phyloP scores from a whole-genome alignment of 2,113 vertebrate species.

The Tupaia tana region DNA sequence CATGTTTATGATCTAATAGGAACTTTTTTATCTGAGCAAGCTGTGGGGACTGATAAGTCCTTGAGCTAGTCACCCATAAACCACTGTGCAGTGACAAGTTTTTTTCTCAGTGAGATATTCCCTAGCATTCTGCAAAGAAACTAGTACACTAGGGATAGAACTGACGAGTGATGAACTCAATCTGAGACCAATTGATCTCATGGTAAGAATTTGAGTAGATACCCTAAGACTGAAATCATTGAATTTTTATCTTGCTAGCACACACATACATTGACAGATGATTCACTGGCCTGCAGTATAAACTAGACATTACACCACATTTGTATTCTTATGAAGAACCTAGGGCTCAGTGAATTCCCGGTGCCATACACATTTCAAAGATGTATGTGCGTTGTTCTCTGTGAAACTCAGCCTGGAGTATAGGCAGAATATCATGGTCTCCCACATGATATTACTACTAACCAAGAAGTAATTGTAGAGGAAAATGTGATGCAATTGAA shows the following conservation, averaged over 20 bases:
- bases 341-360: neutral
- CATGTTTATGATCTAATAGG: neutral
- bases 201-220: slow-evolving; percentile 1
- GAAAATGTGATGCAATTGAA: neutral
- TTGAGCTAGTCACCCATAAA: neutral
- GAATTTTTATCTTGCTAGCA: slow-evolving; percentile 50
- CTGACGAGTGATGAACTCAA: slow-evolving; percentile 24
- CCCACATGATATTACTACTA: neutral
- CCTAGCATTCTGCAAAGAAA: neutral
- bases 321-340: neutral
- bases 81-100: neutral
- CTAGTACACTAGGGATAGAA: neutral
- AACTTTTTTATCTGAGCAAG: slow-evolving; percentile 14
- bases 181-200: neutral
- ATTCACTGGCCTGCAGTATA: neutral
- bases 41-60: slow-evolving; percentile 4
- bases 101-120: slow-evolving; percentile 9
- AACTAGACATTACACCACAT: neutral
- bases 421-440: neutral
- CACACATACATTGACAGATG: neutral
- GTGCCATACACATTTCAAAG: neutral
- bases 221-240: neutral
- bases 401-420: neutral
- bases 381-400: neutral
- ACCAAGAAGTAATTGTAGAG: neutral